Evolutionary conservation across 2,888 invertebrate species (phyloP), one percentile per base, ranked within the genome.

Genomic region (Synanthedon myopaeformis): DNA sequence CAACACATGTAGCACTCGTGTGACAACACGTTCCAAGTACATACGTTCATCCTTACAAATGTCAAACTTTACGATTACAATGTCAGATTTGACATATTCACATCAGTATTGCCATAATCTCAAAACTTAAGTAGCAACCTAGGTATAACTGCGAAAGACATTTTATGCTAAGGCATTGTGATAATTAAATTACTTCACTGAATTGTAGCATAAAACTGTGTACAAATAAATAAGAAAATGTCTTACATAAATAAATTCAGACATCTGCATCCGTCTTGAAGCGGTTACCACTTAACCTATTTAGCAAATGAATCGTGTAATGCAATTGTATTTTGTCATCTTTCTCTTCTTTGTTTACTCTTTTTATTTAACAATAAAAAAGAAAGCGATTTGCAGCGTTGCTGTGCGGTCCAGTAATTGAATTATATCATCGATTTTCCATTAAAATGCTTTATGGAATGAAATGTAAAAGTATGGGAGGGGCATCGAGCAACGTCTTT

Each of bases 401-500:
- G 73, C 75, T 72, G 69, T 73, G 74, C 78, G 65, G 75, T 72
- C 72, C 68, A 67, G 78, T 84, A 85, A 86, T 84, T 85, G 82
- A 83, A 86, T 86, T 85, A 86, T 84, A 78, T 76, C 82, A 85
- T 87, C 81, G 86, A 87, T 87, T 87, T 86, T 79, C 85, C 84
- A 85, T 87, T 86, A 85, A 85, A 83, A 84, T 83, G 85, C 69
- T 86, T 86, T 83, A 84, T 84, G 85, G 83, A 79, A 77, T 81
- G 80, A 79, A 84, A 81, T 80, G 82, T 79, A 73, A 76, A 79
- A 81, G 77, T 75, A 70, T 76, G 71, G 80, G 82, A 69, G 77
- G 76, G 78, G 80, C 75, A 67, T 64, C 62, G 66, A 35, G 35
- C 35, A 35, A 35, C 35, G 35, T 35, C 35, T 35, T 35, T 35